phyloP scores from a whole-genome alignment of 92 coral and sea anemone species.

The Palythoa grandiflora region DNA sequence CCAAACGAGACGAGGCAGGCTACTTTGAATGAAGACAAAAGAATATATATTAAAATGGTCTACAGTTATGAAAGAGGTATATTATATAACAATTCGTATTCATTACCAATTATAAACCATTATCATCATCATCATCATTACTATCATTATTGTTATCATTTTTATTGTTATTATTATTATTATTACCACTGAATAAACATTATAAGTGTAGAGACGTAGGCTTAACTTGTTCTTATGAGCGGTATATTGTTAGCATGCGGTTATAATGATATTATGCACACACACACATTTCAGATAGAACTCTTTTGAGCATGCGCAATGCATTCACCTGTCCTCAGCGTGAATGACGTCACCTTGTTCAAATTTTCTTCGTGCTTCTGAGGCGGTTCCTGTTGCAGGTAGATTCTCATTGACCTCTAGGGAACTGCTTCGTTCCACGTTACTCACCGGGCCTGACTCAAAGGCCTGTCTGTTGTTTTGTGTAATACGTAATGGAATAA shows the following conservation, averaged over 20 bases:
- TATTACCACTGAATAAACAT: background rate
- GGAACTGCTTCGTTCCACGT: constrained; percentile 47
- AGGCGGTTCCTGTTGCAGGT: constrained; percentile 75
- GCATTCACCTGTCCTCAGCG: constrained; percentile 47
- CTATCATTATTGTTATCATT: background rate
- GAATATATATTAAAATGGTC: too few species aligned
- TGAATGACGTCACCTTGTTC: constrained; percentile 61
- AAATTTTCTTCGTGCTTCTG: constrained; percentile 65
- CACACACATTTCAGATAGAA: background rate
- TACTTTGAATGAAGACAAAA: too few species aligned
- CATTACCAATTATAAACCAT: too few species aligned
- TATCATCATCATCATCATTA: too few species aligned
- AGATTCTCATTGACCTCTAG: constrained; percentile 61
- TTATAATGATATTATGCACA: background rate
- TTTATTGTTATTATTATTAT: background rate
- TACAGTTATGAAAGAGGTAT: too few species aligned
- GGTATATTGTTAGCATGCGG: background rate
- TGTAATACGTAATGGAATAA: constrained; percentile 7
- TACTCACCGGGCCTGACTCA: constrained; percentile 64
- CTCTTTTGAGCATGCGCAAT: constrained; percentile 28
- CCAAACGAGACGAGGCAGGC: too few species aligned
- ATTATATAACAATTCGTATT: too few species aligned
- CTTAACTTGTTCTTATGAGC: background rate
- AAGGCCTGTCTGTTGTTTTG: constrained; percentile 59
- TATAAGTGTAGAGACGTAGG: background rate